A percentile compares a stretch with the other conserved stretches of the same genome.
phyloP scores from a whole-genome alignment of 2,797 vertebrate species.

The Trachurus trachurus region DNA sequence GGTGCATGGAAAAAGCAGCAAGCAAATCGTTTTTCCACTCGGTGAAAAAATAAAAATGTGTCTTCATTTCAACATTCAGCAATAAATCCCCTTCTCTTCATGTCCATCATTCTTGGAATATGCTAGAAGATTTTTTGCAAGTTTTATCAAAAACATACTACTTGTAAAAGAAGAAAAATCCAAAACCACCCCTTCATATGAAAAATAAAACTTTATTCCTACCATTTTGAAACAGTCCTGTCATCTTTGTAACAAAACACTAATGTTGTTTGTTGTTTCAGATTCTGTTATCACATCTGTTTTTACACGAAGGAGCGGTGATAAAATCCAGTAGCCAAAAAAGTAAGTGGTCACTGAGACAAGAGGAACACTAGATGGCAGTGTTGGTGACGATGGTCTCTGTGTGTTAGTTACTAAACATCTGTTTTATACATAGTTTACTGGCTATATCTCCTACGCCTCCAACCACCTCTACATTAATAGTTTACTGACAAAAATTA shows the following conservation, averaged over 20 bases:
- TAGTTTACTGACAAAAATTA: neutral
- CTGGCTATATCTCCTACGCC: neutral
- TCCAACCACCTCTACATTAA: too few relatives aligned
- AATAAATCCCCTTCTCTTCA: constrained; percentile 93
- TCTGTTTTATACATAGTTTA: neutral
- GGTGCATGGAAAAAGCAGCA: constrained; percentile 99
- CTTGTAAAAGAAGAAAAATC: constrained; percentile 90
- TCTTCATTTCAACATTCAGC: constrained; percentile 97
- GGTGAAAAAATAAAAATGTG: constrained; percentile 88
- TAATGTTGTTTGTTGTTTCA: neutral
- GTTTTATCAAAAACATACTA: constrained; percentile 91
- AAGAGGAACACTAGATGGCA: constrained; percentile 48
- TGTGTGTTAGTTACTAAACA: neutral
- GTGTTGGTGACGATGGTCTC: neutral
- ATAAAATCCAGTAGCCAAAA: neutral
- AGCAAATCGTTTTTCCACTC: constrained; percentile 94
- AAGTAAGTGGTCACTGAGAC: neutral
- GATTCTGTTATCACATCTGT: neutral
- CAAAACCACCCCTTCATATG: constrained; percentile 89
- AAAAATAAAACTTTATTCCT: constrained; percentile 91
- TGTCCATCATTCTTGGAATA: constrained; percentile 91
- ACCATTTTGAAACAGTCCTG: constrained; percentile 85
- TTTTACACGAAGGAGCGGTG: neutral
- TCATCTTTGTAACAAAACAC: constrained; percentile 65
- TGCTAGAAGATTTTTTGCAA: constrained; percentile 94